Conservation (phyloP, 2,797 vertebrate species). For the Pseudochirops corinnae region DNA sequence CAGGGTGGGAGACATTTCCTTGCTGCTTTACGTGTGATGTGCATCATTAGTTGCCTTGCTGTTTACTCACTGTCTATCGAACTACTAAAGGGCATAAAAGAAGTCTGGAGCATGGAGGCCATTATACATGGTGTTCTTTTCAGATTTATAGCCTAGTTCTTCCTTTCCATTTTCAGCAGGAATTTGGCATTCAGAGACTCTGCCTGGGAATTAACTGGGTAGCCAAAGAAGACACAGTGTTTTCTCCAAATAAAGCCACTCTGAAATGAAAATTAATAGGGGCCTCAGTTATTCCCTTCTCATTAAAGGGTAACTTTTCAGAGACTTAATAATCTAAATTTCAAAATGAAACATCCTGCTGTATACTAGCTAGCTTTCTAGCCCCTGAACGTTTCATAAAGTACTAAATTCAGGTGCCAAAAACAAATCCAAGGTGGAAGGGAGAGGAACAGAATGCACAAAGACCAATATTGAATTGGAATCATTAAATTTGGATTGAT, state of each 20-base stretch:
- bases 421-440: background rate
- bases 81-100: background rate
- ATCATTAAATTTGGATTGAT: background rate
- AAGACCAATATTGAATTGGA: background rate
- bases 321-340: background rate
- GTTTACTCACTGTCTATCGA: background rate
- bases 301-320: background rate
- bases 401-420: background rate
- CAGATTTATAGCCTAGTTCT: background rate
- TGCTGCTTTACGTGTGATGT: background rate
- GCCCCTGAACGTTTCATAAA: background rate
- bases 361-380: background rate
- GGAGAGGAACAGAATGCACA: background rate
- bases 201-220: background rate
- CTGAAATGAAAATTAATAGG: background rate
- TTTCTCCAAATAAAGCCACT: background rate
- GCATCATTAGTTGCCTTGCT: background rate
- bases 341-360: background rate
- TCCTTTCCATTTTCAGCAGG: background rate
- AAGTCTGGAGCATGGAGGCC: background rate
- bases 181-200: slow-evolving; percentile 1
- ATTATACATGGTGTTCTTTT: background rate
- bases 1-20: background rate
- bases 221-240: background rate
- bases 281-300: background rate